These are phyloP conservation scores for Euphonia xanthogaster DNA, from an alignment of 2,797 vertebrate species.

Conservation along the genomic window DNA sequence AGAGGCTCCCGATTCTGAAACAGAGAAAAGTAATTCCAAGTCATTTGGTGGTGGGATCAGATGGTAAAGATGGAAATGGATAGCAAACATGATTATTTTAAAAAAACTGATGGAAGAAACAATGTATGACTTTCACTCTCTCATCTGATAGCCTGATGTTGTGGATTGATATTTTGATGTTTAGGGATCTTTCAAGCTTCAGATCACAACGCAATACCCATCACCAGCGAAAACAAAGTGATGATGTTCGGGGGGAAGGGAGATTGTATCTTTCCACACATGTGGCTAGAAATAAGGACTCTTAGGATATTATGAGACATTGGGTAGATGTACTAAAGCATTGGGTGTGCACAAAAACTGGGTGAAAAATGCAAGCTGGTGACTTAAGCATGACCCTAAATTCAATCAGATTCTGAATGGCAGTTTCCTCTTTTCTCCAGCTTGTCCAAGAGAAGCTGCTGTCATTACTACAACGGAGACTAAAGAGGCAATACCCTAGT, in stretches of 20 bases:
- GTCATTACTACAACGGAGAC: neutral
- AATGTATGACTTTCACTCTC: neutral
- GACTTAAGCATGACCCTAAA: neutral
- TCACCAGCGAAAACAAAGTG: neutral
- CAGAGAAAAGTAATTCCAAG: slow-evolving; percentile 19
- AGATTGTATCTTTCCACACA: neutral
- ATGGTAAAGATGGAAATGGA: neutral
- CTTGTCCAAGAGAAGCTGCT: neutral
- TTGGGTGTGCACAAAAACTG: neutral
- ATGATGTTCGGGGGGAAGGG: neutral
- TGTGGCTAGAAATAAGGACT: neutral
- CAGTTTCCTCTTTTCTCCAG: neutral
- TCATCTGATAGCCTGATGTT: neutral
- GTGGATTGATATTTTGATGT: neutral
- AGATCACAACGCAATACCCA: neutral
- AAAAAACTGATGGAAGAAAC: neutral
- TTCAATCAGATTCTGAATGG: neutral
- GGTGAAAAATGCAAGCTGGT: neutral
- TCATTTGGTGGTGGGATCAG: neutral
- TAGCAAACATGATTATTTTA: neutral
- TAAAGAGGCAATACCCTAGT: neutral
- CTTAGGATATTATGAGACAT: neutral
- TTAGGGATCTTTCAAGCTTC: neutral
- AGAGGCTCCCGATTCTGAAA: slow-evolving; percentile 95
- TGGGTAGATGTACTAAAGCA: neutral